Conservation (phyloP, 1,140 invertebrate genomes). For the Bacillus rossius region DNA sequence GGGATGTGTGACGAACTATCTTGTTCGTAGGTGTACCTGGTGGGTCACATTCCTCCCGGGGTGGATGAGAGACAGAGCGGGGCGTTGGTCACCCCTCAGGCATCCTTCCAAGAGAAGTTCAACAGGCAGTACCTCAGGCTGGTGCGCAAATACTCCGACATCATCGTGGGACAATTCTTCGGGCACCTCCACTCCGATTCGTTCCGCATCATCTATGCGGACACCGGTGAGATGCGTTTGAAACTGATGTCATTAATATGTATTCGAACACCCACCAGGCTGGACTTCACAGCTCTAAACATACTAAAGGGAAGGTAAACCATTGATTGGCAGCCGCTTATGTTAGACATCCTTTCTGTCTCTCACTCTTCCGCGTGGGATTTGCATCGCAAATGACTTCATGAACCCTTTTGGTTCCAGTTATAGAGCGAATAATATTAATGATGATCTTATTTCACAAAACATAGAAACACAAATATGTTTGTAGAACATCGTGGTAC, state of each 20-base stretch:
- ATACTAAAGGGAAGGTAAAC: too few relatives aligned
- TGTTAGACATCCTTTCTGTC: neutral
- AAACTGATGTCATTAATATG: too few relatives aligned
- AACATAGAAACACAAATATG: too few relatives aligned
- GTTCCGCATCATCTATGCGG: slow-evolving; percentile 77
- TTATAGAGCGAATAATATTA: too few relatives aligned
- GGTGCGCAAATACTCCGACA: slow-evolving; percentile 63
- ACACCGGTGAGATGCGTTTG: slow-evolving; percentile 53
- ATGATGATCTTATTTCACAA: too few relatives aligned
- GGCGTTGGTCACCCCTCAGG: slow-evolving; percentile 38
- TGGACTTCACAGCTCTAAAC: too few relatives aligned
- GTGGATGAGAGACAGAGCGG: slow-evolving; percentile 70
- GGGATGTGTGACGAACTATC: too few relatives aligned
- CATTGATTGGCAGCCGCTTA: neutral
- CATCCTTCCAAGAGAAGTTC: slow-evolving; percentile 55
- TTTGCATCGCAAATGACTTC: too few relatives aligned
- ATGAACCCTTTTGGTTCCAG: too few relatives aligned
- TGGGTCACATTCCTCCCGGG: slow-evolving; percentile 85
- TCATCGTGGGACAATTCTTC: slow-evolving; percentile 88
- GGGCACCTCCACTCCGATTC: slow-evolving; percentile 89
- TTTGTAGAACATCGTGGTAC: too few relatives aligned
- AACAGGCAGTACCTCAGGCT: slow-evolving; percentile 65
- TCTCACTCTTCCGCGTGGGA: too few relatives aligned
- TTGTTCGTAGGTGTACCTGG: slow-evolving; percentile 74
- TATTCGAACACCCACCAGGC: too few relatives aligned